Evolutionary conservation across 2,113 vertebrate species (phyloP).

Genomic region (Nesospiza acunhae): DNA sequence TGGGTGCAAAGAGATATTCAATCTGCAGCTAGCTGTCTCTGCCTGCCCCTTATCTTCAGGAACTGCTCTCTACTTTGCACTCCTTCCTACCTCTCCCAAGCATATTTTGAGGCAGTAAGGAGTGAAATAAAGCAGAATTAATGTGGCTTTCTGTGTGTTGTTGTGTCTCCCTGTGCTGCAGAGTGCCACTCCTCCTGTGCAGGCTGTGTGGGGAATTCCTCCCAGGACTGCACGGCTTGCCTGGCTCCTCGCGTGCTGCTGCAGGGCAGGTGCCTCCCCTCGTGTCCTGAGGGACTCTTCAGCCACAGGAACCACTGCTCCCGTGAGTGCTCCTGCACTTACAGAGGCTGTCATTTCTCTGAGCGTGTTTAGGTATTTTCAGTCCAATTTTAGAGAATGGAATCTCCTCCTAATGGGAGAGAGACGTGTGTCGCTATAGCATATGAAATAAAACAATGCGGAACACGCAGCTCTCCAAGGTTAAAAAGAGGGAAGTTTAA

Average conservation of each 20-base stretch:
- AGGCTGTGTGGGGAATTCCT: conserved; percentile 73
- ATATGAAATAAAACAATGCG: no score
- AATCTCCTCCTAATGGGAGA: background rate
- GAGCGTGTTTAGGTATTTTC: background rate
- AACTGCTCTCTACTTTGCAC: background rate
- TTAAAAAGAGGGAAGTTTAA: no score
- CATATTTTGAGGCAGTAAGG: background rate
- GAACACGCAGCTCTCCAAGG: no score
- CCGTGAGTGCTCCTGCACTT: conserved; percentile 70
- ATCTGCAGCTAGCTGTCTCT: background rate
- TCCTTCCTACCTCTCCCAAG: background rate
- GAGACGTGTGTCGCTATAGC: rapidly evolving
- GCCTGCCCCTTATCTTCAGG: background rate
- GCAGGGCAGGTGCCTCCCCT: conserved; percentile 74
- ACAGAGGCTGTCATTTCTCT: background rate
- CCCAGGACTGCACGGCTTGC: conserved; percentile 81
- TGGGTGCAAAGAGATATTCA: background rate
- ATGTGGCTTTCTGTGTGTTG: background rate
- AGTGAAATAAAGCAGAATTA: background rate
- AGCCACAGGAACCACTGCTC: conserved; percentile 68
- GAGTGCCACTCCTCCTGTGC: conserved; percentile 86
- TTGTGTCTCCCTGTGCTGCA: conserved; percentile 39
- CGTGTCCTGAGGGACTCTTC: conserved; percentile 79
- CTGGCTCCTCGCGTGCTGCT: conserved; percentile 57
- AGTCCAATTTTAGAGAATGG: background rate